Evolutionary conservation across 2,888 invertebrate species (phyloP).

Genomic region (Venusia cambrica): DNA sequence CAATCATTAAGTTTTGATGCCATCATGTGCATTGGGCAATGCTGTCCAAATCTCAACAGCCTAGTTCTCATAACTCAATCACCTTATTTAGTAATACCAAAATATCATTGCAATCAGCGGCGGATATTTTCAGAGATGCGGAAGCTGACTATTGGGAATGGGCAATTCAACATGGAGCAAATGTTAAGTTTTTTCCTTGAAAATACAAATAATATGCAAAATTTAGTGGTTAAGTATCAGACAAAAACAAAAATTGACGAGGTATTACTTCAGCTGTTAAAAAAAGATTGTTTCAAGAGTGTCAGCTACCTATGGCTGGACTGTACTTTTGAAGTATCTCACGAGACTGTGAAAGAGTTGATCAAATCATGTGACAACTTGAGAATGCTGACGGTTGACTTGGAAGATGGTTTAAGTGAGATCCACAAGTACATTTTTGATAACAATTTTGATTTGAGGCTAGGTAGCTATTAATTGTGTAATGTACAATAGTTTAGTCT

Average conservation of each 20-base stretch:
- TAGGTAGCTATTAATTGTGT: slow-evolving; percentile 61
- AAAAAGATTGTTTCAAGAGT: slow-evolving; percentile 58
- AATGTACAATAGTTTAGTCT: slow-evolving; percentile 1
- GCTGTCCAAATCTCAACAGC: slow-evolving; percentile 64
- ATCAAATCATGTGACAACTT: slow-evolving; percentile 61
- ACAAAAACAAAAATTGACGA: slow-evolving; percentile 61
- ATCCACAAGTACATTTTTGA: slow-evolving; percentile 59
- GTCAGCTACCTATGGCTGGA: slow-evolving; percentile 67
- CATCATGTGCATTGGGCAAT: slow-evolving; percentile 57
- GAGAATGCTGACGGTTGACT: slow-evolving; percentile 63
- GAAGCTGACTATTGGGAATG: slow-evolving; percentile 66
- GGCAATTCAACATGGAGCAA: slow-evolving; percentile 61
- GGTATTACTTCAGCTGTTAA: slow-evolving; percentile 53
- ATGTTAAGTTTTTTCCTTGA: slow-evolving; percentile 63
- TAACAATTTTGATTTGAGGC: slow-evolving; percentile 67
- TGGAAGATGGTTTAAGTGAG: slow-evolving; percentile 53
- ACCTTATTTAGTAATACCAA: slow-evolving; percentile 56
- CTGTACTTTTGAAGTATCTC: slow-evolving; percentile 68
- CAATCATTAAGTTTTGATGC: slow-evolving; percentile 63
- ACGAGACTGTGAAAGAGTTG: slow-evolving; percentile 55
- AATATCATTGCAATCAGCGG: slow-evolving; percentile 49
- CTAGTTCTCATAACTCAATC: slow-evolving; percentile 72
- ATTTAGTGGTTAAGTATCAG: slow-evolving; percentile 66
- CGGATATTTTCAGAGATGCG: slow-evolving; percentile 60
- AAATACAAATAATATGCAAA: slow-evolving; percentile 59